Conservation (phyloP, 2,888 invertebrate genomes). For the Tortricodes alternella region DNA sequence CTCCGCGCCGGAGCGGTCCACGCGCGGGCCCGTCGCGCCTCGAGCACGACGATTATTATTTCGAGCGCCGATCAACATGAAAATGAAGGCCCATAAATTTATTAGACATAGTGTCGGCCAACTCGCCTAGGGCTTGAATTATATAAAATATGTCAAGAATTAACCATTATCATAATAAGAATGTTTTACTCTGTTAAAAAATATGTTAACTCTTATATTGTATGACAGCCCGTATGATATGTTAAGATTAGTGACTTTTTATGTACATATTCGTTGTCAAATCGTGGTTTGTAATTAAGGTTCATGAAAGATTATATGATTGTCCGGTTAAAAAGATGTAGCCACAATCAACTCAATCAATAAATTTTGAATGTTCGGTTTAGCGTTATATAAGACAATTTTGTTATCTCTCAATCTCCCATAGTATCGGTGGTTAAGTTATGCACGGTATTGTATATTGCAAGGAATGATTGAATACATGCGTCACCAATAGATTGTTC, state of each 20-base stretch:
- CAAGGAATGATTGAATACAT: conserved; percentile 36
- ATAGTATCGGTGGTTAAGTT: not conserved
- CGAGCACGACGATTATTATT: conserved; percentile 79
- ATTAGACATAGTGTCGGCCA: conserved; percentile 82
- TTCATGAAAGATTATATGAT: too few relatives aligned
- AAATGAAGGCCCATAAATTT: conserved; percentile 81
- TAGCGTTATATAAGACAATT: too few relatives aligned
- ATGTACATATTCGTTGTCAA: not conserved
- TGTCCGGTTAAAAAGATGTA: too few relatives aligned
- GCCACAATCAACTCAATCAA: too few relatives aligned
- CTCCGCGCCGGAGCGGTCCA: conserved; percentile 44
- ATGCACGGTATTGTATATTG: not conserved
- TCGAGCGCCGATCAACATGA: conserved; percentile 81
- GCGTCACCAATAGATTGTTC: conserved; percentile 52
- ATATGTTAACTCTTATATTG: conserved; percentile 45
- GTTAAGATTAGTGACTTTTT: not conserved
- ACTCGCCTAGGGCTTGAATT: conserved; percentile 74
- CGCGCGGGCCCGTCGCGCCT: conserved; percentile 65
- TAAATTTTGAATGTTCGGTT: too few relatives aligned
- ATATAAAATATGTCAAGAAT: conserved; percentile 81
- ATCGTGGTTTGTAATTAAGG: too few relatives aligned
- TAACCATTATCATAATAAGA: conserved; percentile 77
- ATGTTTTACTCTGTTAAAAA: conserved; percentile 65
- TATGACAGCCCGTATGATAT: not conserved
- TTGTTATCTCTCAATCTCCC: too few relatives aligned